Evolutionary conservation across 1,140 invertebrate species (phyloP).

Genomic region (Camponotus vicinus): DNA sequence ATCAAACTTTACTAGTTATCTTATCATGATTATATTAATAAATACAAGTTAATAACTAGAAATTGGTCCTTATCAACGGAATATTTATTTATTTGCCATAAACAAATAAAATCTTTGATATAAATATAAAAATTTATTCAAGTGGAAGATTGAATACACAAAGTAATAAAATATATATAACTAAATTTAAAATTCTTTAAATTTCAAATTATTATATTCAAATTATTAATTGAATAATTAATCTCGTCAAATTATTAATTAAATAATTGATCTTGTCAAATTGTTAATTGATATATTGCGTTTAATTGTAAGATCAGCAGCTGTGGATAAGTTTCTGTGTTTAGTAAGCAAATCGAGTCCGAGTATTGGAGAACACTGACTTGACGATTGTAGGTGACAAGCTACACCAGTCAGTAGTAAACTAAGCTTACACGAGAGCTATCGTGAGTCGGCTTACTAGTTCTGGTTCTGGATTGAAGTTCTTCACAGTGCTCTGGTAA

Average conservation of each 20-base stretch:
- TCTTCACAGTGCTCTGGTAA: not conserved
- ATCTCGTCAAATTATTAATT: too few species aligned
- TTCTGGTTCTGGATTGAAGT: too few species aligned
- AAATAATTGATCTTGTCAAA: not conserved
- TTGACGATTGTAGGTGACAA: conserved; percentile 12
- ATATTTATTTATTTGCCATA: conserved; percentile 12
- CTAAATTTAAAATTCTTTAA: not conserved
- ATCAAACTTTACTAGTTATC: not conserved
- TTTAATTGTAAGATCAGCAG: not conserved
- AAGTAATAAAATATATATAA: not conserved
- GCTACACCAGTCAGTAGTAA: too few species aligned
- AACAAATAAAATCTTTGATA: not conserved
- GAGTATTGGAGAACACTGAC: not conserved
- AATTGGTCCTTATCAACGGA: not conserved
- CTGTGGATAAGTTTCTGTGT: not conserved
- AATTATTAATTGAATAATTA: too few species aligned
- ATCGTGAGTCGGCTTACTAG: not conserved
- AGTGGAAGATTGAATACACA: too few species aligned
- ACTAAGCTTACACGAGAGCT: not conserved
- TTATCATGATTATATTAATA: not conserved
- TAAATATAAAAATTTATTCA: not conserved
- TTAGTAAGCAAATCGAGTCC: too few species aligned
- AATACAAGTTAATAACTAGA: not conserved
- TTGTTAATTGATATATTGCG: not conserved
- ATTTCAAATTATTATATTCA: not conserved